Evolutionary conservation across 2,888 invertebrate genomes (phyloP), one percentile per base, ranked within the genome.

Genomic region (Parnassius apollo): DNA sequence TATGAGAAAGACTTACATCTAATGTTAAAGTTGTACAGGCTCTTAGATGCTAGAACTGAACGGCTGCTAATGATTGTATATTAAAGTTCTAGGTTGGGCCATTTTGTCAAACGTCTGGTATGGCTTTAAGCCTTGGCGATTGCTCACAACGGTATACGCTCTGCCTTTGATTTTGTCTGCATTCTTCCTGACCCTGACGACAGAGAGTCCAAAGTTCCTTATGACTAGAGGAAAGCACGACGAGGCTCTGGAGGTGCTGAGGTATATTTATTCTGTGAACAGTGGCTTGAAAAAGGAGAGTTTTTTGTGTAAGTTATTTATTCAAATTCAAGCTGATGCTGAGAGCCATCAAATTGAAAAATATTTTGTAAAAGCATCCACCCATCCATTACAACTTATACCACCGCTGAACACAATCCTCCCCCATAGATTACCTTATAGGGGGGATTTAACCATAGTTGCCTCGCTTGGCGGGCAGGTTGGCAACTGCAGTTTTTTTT

Each of bases 121-220:
- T 1, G 82, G 81, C 2, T 69, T 95, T 58, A 91, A 93, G 58
- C 95, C 96, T 0, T 97, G 97, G 97, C 91, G 97, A 3, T 74
- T 96, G 8, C 93, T 96, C 65, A 85, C 96, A 0, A 88, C 94
- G 0, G 77, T 94, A 0, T 93, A 96, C 71, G 93, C 94, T 0
- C 44, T 94, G 0, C 94, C 96, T 0, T 92, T 95, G 42, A 70
- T 95, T 0, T 64, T 88, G 3, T 80, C 85, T 3, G 89, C 86
- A 0, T 3, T 82, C 0, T 75, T 77, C 69, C 67, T 85, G 63
- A 68, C 78, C 1, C 67, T 70, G 13, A 80, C 94, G 12, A 95
- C 96, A 0, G 97, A 97, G 82, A 96, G 96, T 75, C 97, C 97
- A 0, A 96, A 96, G 81, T 97, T 94, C 81, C 88, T 95, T 53